These are phyloP conservation scores for Spea multiplicata DNA, from an alignment of 2,113 vertebrate genomes.

Conservation along the genomic window DNA sequence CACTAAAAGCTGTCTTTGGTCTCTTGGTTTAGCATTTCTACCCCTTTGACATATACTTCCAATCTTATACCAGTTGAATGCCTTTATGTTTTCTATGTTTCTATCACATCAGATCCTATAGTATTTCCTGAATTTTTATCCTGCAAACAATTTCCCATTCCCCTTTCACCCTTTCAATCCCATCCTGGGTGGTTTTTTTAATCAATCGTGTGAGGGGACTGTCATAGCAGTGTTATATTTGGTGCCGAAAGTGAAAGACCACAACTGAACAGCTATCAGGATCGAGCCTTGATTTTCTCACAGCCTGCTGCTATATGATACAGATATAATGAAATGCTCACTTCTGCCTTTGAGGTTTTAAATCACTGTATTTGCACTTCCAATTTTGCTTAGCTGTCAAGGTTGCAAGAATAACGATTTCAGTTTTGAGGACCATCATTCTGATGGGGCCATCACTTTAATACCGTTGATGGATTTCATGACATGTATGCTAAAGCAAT, in stretches of 20 bases:
- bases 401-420: slow-evolving; percentile 43
- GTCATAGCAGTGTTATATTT: not conserved
- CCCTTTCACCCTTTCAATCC: too few species aligned
- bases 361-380: slow-evolving; percentile 46
- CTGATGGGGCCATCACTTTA: slow-evolving; percentile 35
- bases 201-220: not conserved
- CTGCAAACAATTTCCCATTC: too few species aligned
- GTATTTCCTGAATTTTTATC: not conserved
- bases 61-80: too few species aligned
- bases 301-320: slow-evolving; percentile 22
- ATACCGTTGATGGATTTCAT: slow-evolving; percentile 48
- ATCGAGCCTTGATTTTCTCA: slow-evolving; percentile 18
- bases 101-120: too few species aligned
- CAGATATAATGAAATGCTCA: slow-evolving; percentile 40
- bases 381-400: slow-evolving; percentile 27
- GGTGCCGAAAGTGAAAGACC: slow-evolving; percentile 1
- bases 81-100: too few species aligned
- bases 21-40: too few species aligned
- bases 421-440: slow-evolving; percentile 50
- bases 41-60: too few species aligned
- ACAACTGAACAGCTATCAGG: slow-evolving; percentile 12
- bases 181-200: not conserved
- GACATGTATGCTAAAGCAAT: slow-evolving; percentile 41
- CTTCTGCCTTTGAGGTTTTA: slow-evolving; percentile 43
- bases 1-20: too few species aligned